Evolutionary conservation across 2,797 vertebrate genomes (phyloP).

Genomic region (Premnoplex brunnescens): DNA sequence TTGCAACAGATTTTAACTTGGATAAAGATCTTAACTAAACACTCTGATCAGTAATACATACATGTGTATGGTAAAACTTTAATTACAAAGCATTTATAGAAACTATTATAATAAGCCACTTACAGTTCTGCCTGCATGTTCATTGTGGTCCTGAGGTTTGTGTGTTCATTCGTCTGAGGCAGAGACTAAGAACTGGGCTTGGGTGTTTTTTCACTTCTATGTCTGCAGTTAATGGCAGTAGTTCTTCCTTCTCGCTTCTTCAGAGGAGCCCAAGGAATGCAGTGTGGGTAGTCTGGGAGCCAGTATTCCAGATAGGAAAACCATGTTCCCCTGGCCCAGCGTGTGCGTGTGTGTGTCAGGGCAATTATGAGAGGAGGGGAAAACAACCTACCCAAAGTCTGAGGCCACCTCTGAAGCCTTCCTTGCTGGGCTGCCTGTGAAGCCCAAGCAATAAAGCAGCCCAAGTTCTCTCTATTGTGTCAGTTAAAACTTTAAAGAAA

Average conservation of each 20-base stretch:
- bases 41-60: slow-evolving; percentile 17
- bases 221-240: background rate
- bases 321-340: background rate
- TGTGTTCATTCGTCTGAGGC: background rate
- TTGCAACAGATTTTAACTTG: slow-evolving; percentile 14
- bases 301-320: background rate
- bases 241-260: background rate
- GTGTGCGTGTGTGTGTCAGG: background rate
- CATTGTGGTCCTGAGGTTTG: slow-evolving; percentile 6
- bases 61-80: slow-evolving; percentile 29
- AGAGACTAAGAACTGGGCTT: background rate
- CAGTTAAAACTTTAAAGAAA: background rate
- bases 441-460: background rate
- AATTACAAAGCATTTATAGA: slow-evolving; percentile 50
- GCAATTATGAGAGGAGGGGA: background rate
- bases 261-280: background rate
- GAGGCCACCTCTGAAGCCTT: background rate
- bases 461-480: background rate
- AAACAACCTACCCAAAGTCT: fast-evolving
- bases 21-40: slow-evolving; percentile 41
- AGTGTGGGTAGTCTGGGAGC: background rate
- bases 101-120: slow-evolving; percentile 25
- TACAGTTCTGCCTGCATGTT: background rate
- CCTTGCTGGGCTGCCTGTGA: background rate
- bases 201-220: background rate